These are phyloP conservation scores for Helarctos malayanus DNA, from an alignment of 2,797 vertebrate genomes.

Conservation along the genomic window DNA sequence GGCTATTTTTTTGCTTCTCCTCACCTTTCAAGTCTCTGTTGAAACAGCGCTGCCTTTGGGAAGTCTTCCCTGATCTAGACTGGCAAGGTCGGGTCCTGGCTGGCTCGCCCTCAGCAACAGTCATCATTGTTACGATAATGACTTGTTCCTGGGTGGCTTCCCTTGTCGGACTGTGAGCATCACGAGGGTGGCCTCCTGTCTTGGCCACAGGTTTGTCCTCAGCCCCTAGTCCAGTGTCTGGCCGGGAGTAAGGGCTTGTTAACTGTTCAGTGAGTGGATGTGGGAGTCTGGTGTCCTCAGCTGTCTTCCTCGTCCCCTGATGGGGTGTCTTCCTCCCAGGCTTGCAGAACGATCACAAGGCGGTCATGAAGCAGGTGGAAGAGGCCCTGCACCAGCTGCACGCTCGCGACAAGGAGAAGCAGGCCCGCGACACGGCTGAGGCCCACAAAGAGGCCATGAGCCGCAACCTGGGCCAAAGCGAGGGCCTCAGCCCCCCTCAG, in stretches of 20 bases:
- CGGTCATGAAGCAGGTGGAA: slow-evolving; percentile 96
- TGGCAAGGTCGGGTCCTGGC: neutral
- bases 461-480: slow-evolving; percentile 78
- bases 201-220: too few relatives aligned
- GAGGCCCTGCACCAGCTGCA: slow-evolving; percentile 96
- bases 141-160: neutral
- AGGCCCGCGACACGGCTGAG: slow-evolving; percentile 90
- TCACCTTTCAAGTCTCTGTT: neutral
- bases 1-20: fast-evolving
- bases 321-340: slow-evolving; percentile 86
- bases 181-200: neutral
- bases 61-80: neutral
- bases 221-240: neutral
- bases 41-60: neutral
- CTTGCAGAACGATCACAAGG: slow-evolving; percentile 98
- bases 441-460: slow-evolving; percentile 89
- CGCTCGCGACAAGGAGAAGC: slow-evolving; percentile 94
- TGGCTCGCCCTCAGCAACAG: fast-evolving
- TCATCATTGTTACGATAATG: neutral
- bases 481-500: slow-evolving; percentile 81
- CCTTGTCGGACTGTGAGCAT: neutral
- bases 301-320: neutral
- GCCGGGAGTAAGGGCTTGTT: fast-evolving
- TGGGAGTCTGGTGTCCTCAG: neutral
- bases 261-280: neutral